These are phyloP conservation scores for Emydocephalus ijimae DNA, from an alignment of 2,113 vertebrate species.

Conservation along the genomic window DNA sequence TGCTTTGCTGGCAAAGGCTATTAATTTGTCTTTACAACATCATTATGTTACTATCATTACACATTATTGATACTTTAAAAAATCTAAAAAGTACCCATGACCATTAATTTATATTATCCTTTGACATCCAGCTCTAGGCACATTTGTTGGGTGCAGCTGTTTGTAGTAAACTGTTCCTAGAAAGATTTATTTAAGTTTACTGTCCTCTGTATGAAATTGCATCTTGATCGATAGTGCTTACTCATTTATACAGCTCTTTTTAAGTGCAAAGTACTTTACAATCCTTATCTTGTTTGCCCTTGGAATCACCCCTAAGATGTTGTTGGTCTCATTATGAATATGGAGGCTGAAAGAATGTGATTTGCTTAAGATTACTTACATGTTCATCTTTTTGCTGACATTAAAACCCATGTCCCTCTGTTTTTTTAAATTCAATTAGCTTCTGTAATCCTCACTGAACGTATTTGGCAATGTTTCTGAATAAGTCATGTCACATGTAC, in stretches of 20 bases:
- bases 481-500: not conserved
- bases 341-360: not conserved
- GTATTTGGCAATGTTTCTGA: not conserved
- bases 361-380: not conserved
- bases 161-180: slow-evolving; percentile 6
- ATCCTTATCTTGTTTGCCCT: slow-evolving; percentile 10
- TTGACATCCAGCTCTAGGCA: not conserved
- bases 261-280: slow-evolving; percentile 15
- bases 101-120: slow-evolving; percentile 5
- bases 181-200: slow-evolving; percentile 12
- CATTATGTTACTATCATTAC: slow-evolving; percentile 7
- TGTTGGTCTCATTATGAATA: not conserved
- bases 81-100: not conserved
- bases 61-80: not conserved
- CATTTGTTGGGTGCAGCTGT: slow-evolving; percentile 8
- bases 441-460: not conserved
- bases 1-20: not conserved
- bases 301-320: slow-evolving; percentile 5
- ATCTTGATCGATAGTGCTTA: slow-evolving; percentile 10
- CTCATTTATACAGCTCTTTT: not conserved
- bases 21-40: slow-evolving; percentile 2
- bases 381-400: not conserved
- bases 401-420: not conserved
- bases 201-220: not conserved
- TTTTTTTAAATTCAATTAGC: not conserved